Evolutionary conservation across 92 coral and sea anemone species (phyloP), one percentile per base, ranked within the genome.

Genomic region (Palythoa grandiflora): DNA sequence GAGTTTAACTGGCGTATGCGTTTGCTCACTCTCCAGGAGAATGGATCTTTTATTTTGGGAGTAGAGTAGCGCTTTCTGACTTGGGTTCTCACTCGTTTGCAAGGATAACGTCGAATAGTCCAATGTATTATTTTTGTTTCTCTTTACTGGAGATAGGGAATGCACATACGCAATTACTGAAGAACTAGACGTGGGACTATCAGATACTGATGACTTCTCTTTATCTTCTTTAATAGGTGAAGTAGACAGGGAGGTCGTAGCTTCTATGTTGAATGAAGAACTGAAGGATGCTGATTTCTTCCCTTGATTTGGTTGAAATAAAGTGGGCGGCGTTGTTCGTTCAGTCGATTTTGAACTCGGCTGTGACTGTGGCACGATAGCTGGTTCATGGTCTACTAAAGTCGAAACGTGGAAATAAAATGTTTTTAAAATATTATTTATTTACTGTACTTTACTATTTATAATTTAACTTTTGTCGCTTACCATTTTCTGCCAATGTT

Each of bases 31-130:
- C 78, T 90, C 84, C 9, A 68, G 36, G 0, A 89, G 96, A 2
- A 94, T 84, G 77, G 88, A 73, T 71, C 91, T 89, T 68, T 91
- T 94, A 37, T 71, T 76, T 87, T 79, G 70, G 38, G 87, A 88
- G 66, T 80, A 88, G 79, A 88, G 57, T 63, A 91, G 73, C 73
- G 92, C 93, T 47, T 91, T 86, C 19, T 52, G 87, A 78, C 40
- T 87, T 51, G 75, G 88, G 61, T 75, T 73, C 74, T 83, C 89
- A 48, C 89, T 71, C 9, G 89, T 91, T 70, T 93, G 94, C 36
- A 91, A 84, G 19, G 75, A 66, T 52, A 93, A 78, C 21, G 93
- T 91, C 37, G 85, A 87, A 81, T 94, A 93, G 53, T 91, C 89
- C 80, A 91, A 63, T 15, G 93, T 91, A 72, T 93, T 88, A 66